Evolutionary conservation across 2,797 vertebrate genomes (phyloP), one percentile per base, ranked within the genome.

Genomic region (Tachyglossus aculeatus): DNA sequence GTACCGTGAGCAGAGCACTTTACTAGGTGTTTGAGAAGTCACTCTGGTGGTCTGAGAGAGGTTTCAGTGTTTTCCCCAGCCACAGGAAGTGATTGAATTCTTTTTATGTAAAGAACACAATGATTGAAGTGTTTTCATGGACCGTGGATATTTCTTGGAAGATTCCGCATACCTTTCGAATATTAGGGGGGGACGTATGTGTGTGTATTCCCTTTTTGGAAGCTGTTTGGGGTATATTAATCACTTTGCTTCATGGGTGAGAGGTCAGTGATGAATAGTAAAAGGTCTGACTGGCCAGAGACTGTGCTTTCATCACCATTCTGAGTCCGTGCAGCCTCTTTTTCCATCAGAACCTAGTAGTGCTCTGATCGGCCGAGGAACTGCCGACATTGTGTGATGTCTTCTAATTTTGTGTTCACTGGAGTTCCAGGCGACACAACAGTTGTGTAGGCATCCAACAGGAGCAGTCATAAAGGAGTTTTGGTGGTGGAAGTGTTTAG

Each of bases 241-340:
- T n/a, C n/a, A n/a, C n/a, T n/a, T n/a, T n/a, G n/a, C 22, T 55
- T 50, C 71, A 3, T 66, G 38, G 57, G 51, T 27, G 56, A 61
- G 60, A 73, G 24, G 74, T 55, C 1, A 1, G 2, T 76, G 65
- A 67, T 41, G 76, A 71, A 32, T 51, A 39, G 37, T 47, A 50
- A 21, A 64, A 65, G 72, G 31, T 32, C 44, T 52, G 67, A 39
- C 21, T 0, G 14, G 7, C 44, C 37, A 19, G 24, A 60, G 34
- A 59, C 27, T 22, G 60, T 2, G 52, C 45, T 60, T 24, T 50
- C 34, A 1, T 24, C 25, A 16, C 25, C 59, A 47, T 24, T 5
- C 0, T 19, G 24, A 1, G 47, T 70, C 66, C 55, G 71, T 10
- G 74, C 77, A 3, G 3, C 67, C 57, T 63, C 16, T 15, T 2